A percentile compares a stretch with the other conserved stretches of the same genome.
Evolutionary conservation across 2,888 invertebrate genomes (phyloP).

Genomic region (Stenodera caucasica): DNA sequence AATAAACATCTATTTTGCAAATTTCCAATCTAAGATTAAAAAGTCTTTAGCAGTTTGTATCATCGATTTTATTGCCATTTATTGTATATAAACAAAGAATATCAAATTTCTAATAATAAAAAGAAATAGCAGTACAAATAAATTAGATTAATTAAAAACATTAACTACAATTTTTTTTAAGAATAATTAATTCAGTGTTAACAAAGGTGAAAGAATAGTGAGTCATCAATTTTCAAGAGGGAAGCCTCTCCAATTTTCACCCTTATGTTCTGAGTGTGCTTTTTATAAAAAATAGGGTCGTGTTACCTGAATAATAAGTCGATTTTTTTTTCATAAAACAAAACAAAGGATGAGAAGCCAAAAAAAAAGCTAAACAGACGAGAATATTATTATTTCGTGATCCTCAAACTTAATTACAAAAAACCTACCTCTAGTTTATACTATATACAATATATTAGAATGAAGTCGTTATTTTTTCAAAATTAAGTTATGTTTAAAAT

Average conservation of each 20-base stretch:
- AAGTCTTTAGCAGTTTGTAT: no score
- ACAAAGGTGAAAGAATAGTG: background rate
- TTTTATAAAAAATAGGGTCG: background rate
- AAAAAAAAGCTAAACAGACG: background rate
- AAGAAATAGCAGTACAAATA: background rate
- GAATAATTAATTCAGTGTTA: background rate
- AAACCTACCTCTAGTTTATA: background rate
- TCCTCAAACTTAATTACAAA: background rate
- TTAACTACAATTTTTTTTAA: background rate
- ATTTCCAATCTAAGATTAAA: no score
- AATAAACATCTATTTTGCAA: no score
- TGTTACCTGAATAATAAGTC: background rate
- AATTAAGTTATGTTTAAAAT: no score
- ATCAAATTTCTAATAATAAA: background rate
- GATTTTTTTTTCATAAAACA: background rate
- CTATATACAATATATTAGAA: no score
- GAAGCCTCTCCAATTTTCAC: conserved; percentile 1
- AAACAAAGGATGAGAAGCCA: background rate
- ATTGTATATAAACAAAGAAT: background rate
- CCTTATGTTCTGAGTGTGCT: background rate
- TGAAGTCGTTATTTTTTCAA: no score
- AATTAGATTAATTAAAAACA: background rate
- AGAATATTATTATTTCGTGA: background rate
- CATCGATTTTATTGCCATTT: background rate
- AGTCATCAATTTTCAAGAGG: background rate